These are phyloP conservation scores for Drosophila jambulina DNA, from an alignment of 1,140 invertebrate species.

Conservation along the genomic window DNA sequence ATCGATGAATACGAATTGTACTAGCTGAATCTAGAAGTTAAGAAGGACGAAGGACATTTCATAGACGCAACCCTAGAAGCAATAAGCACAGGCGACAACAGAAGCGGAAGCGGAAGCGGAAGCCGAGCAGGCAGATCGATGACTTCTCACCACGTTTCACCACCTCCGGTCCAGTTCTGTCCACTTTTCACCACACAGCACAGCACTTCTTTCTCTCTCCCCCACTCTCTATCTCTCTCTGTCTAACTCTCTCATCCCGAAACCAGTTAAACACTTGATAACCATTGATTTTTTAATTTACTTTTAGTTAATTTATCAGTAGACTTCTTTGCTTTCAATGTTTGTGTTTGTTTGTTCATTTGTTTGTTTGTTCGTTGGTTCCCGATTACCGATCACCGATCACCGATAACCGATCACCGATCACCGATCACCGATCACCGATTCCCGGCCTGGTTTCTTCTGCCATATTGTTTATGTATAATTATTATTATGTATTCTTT, in stretches of 20 bases:
- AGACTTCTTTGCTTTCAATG: slow-evolving; percentile 1
- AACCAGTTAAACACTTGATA: not conserved
- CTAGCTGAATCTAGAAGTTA: slow-evolving; percentile 59
- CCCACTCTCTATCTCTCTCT: slow-evolving; percentile 4
- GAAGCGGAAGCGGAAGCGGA: slow-evolving; percentile 15
- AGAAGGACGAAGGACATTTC: slow-evolving; percentile 49
- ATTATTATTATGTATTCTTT: slow-evolving; percentile 44
- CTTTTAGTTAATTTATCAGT: not conserved
- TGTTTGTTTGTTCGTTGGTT: slow-evolving; percentile 20
- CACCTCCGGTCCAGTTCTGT: slow-evolving; percentile 28
- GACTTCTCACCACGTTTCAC: slow-evolving; percentile 44
- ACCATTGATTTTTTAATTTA: not conserved
- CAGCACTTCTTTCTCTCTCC: slow-evolving; percentile 10
- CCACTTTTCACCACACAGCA: slow-evolving; percentile 39
- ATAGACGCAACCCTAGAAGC: slow-evolving; percentile 51
- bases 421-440: not conserved
- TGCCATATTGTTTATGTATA: slow-evolving; percentile 45
- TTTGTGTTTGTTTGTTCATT: slow-evolving; percentile 29
- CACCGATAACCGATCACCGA: not conserved
- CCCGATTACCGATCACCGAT: not conserved
- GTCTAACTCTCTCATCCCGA: not conserved
- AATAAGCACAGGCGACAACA: slow-evolving; percentile 51
- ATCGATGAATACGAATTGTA: slow-evolving; percentile 51
- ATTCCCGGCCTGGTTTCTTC: slow-evolving; percentile 23
- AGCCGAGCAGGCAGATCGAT: slow-evolving; percentile 35